Evolutionary conservation across 30 jellyfish, hydroid and myxozoan genomes (phyloP).

Genomic region (Aurelia aurita): DNA sequence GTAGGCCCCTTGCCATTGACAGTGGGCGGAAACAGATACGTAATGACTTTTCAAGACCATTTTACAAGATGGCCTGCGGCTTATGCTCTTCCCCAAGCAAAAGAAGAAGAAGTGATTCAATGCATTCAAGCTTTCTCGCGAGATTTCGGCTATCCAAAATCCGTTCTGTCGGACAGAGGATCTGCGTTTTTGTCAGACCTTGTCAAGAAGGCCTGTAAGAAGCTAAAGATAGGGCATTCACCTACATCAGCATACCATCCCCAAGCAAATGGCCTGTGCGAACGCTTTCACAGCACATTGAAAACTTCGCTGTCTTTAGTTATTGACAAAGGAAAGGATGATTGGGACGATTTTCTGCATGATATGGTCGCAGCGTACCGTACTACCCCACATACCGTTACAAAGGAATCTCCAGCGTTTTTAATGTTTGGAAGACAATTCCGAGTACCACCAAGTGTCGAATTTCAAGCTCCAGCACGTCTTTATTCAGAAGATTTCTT

Average conservation of each 20-base stretch:
- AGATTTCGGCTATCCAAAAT: constrained; percentile 39
- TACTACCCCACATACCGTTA: constrained; percentile 41
- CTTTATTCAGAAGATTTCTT: constrained; percentile 26
- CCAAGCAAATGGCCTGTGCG: constrained; percentile 38
- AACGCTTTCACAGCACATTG: constrained; percentile 26
- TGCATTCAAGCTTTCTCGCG: constrained; percentile 29
- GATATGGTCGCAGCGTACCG: constrained; percentile 31
- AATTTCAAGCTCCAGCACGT: constrained; percentile 28
- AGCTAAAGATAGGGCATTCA: not conserved
- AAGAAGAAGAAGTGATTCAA: constrained; percentile 13
- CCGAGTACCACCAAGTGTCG: constrained; percentile 24
- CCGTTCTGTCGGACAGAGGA: constrained; percentile 61
- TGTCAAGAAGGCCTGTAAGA: constrained; percentile 36
- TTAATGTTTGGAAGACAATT: constrained; percentile 26
- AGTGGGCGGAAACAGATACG: constrained; percentile 41
- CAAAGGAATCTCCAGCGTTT: constrained; percentile 45
- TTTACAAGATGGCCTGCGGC: constrained; percentile 67
- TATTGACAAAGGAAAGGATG: constrained; percentile 20
- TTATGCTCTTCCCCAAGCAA: constrained; percentile 32
- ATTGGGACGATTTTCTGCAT: constrained; percentile 23
- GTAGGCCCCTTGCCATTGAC: constrained; percentile 71
- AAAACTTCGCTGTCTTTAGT: constrained; percentile 20
- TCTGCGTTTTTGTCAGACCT: constrained; percentile 27
- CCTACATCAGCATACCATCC: constrained; percentile 28
- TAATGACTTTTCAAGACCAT: constrained; percentile 45